Evolutionary conservation across 2,797 vertebrate genomes (phyloP), one percentile per base, ranked within the genome.

Genomic region (Syngnathus acus): DNA sequence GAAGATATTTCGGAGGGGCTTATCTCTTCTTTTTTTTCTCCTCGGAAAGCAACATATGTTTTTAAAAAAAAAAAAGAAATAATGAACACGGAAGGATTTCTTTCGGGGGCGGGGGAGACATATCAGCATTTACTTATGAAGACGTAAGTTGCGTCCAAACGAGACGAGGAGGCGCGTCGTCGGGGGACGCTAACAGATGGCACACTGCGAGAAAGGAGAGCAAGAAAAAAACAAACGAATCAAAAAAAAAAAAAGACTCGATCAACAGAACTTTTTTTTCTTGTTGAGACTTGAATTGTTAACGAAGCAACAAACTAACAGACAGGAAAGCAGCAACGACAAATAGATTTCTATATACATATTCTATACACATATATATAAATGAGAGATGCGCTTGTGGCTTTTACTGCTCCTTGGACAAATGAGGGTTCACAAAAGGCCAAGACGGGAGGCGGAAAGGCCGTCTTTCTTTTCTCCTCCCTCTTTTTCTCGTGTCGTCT

Each of bases 271-370:
- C 89, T 91, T 88, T 62, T 62, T 57, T 62, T 89, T 88, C 89
- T 89, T 86, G 83, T 90, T 89, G 88, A 92, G 91, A 92, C 90
- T 92, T 86, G 88, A 91, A 90, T 89, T 87, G 86, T 90, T 91
- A 90, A 88, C 88, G 90, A 93, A 91, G 89, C 90, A 91, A 91
- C 89, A 88, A 92, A 91, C 85, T 85, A 89, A 89, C 82, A 88
- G 89, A 90, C 81, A 82, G 47, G 47, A 89, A 91, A 89, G 83
- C 88, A 92, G 88, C 89, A 89, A 91, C 88, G 90, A 91, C 89
- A 91, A 87, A 91, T 92, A 89, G 88, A 92, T 91, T 93, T 92
- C 87, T 92, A 93, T 92, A 92, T 92, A 92, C 89, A 90, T 91
- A 92, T 91, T 90, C 89, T 91, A 91, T 92, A 91, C 90, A 91